Conservation (phyloP, 2,797 vertebrate genomes). For the Arctocebus calabarensis region DNA sequence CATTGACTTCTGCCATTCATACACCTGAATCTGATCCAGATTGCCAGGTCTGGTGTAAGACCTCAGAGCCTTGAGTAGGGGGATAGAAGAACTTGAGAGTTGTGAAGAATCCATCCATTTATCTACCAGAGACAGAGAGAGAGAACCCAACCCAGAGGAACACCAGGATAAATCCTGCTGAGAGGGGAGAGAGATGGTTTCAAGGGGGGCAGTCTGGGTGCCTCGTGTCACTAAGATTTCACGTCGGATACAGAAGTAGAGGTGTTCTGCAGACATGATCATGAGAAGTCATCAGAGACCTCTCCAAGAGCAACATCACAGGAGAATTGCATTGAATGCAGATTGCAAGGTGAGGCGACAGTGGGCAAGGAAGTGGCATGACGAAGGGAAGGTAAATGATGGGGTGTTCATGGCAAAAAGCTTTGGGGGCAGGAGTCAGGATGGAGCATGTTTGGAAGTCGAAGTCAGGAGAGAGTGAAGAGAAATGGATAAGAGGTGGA, state of each 20-base stretch:
- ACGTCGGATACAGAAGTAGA: neutral
- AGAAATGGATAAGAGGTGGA: neutral
- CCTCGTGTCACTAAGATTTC: neutral
- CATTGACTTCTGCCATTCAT: neutral
- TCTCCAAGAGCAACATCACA: neutral
- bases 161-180: neutral
- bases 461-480: neutral
- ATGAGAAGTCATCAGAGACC: neutral
- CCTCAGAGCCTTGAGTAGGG: neutral
- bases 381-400: neutral
- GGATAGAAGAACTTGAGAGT: neutral
- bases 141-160: neutral
- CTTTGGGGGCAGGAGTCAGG: rapidly evolving
- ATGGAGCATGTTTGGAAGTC: neutral
- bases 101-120: neutral
- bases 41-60: neutral
- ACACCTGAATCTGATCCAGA: neutral
- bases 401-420: neutral
- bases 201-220: neutral
- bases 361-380: neutral
- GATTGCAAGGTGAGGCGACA: neutral
- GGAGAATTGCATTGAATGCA: neutral
- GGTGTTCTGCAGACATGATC: neutral
- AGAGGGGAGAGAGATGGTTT: rapidly evolving
- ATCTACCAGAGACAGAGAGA: neutral